Base-by-base conservation (phyloP, 1,140 invertebrate genomes). In the Drosophila lowei region DNA sequence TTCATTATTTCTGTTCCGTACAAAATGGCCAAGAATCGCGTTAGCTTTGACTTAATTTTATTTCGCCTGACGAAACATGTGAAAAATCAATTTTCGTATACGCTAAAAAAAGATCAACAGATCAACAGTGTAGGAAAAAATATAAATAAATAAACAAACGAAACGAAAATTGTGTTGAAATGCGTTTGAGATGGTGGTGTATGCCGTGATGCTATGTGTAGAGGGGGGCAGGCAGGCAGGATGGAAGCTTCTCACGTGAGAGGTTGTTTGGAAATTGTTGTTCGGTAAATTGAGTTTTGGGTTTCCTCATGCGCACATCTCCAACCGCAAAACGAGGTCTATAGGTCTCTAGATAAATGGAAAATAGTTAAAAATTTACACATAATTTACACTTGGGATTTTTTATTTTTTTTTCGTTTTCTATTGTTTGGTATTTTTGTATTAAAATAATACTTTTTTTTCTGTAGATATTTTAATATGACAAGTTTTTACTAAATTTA, bases 21-120 rank as follows among this genome's bases (percentile, higher is more conserved):
- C 42, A 53, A 86, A 86, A 80, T 71, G 48, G 23, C 58, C 18
- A 58, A 55, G 46, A 58, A 44, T n/a, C 38, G 42, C 38, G 41
- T 53, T 23, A 21, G 23, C 23, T 47, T 64, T 53, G 34, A 52
- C 50, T 64, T 73, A 48, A 70, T 75, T 78, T 72, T 75, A 56
- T 77, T 79, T 66, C 46, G 47, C 61, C 71, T 76, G 66, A 72
- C 72, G 77, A 81, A 85, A 85, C 77, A 86, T 74, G 68, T 74
- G 68, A 86, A 81, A 85, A 80, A 70, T 80, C 50, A 80, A 86
- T 86, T 71, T 77, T 54, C 66, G 72, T 66, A 73, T 59, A 63
- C 49, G 57, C 80, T 64, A 73, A 80, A 74, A 78, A 47, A 60
- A 71, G 50, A 57, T 49, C 30, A 54, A 42, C 44, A 47, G 65